phyloP scores from a whole-genome alignment of 2,797 vertebrate species.

The Urocyon cinereoargenteus region DNA sequence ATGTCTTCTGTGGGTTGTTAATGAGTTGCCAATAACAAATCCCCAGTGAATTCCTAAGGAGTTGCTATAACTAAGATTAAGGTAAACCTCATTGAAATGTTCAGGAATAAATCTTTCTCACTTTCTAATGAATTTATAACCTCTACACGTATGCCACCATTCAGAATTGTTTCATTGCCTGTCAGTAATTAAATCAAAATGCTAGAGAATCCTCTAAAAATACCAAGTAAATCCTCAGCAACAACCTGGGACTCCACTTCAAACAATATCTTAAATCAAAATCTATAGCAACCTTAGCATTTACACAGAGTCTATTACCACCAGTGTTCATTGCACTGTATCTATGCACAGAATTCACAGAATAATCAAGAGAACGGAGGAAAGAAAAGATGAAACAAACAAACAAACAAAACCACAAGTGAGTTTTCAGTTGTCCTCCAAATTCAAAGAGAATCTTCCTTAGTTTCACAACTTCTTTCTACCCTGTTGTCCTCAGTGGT shows the following conservation, averaged over 20 bases:
- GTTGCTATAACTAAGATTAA: constrained; percentile 59
- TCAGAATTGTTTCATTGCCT: constrained; percentile 31
- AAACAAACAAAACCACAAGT: background rate
- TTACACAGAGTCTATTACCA: background rate
- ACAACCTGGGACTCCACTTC: background rate
- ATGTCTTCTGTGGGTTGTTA: constrained; percentile 72
- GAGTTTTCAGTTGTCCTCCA: background rate
- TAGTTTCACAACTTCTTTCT: background rate
- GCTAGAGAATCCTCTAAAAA: constrained; percentile 21
- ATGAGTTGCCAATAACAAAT: constrained; percentile 80
- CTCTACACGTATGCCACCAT: background rate
- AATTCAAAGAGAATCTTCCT: background rate
- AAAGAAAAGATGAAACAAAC: background rate
- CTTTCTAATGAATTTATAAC: background rate
- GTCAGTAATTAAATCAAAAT: constrained; percentile 47
- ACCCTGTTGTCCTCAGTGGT: background rate
- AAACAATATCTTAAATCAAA: background rate
- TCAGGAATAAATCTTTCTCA: constrained; percentile 51
- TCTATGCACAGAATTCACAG: background rate
- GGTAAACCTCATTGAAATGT: background rate
- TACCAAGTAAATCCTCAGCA: constrained; percentile 18
- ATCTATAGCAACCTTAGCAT: too few species aligned
- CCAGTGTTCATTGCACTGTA: background rate
- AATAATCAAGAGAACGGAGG: background rate
- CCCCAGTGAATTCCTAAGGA: constrained; percentile 51